Evolutionary conservation across 2,888 invertebrate genomes (phyloP).

Genomic region (Lepidochitona cinerea): DNA sequence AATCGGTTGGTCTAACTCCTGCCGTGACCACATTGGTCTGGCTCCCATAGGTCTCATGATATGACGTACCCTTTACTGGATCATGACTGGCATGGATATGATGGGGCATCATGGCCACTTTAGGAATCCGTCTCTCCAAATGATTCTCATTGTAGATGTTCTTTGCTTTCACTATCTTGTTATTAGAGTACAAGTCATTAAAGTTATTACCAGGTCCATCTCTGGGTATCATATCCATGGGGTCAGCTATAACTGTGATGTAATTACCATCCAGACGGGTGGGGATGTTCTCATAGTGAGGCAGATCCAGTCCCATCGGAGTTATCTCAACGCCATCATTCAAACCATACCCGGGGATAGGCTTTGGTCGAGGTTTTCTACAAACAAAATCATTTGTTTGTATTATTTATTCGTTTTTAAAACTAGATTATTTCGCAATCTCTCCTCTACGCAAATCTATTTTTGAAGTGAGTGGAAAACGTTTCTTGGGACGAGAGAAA

Average conservation of each 20-base stretch:
- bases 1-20: neutral
- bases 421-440: too few relatives aligned
- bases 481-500: too few relatives aligned
- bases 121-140: neutral
- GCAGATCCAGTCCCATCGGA: neutral
- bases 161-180: neutral
- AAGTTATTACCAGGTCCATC: neutral
- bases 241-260: neutral
- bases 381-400: too few relatives aligned
- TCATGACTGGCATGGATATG: neutral
- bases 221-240: neutral
- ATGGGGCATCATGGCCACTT: neutral
- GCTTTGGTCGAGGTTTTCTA: too few relatives aligned
- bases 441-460: too few relatives aligned
- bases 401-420: too few relatives aligned
- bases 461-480: too few relatives aligned
- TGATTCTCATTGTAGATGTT: neutral
- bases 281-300: neutral
- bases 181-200: neutral
- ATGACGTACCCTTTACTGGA: neutral
- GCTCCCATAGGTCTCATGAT: neutral
- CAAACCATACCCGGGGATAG: neutral
- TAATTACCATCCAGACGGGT: neutral
- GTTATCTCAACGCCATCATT: neutral
- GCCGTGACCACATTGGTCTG: neutral